Conservation (phyloP, 2,797 vertebrate genomes). For the Setipinna tenuifilis region DNA sequence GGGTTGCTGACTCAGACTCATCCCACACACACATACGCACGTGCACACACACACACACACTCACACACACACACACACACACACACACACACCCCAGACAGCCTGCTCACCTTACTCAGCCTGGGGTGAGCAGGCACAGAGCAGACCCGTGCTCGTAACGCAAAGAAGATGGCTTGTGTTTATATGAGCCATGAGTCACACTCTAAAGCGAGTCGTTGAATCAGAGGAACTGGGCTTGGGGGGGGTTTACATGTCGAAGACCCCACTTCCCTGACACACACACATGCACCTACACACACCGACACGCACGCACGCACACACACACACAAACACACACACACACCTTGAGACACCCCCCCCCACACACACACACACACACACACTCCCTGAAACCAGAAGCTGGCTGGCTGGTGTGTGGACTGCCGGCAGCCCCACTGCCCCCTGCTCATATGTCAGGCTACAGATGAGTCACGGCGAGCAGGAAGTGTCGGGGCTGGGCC, state of each 20-base stretch:
- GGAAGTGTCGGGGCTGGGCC: background rate
- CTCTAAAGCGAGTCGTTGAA: slow-evolving; percentile 1
- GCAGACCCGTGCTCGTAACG: background rate
- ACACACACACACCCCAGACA: background rate
- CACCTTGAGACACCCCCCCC: no score
- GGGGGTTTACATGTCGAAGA: background rate
- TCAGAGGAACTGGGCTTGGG: slow-evolving; percentile 3
- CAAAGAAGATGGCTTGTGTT: background rate
- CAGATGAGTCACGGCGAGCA: slow-evolving; percentile 3
- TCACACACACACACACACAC: no score
- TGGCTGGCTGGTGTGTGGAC: background rate
- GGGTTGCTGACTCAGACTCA: background rate
- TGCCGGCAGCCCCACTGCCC: background rate
- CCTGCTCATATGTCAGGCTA: background rate
- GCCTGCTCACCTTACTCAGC: background rate
- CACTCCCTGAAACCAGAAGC: slow-evolving; percentile 11
- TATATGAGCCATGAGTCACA: background rate
- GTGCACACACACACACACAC: no score
- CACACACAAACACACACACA: slow-evolving; percentile 8
- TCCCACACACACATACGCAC: background rate
- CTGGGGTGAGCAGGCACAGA: background rate
- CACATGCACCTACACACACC: background rate
- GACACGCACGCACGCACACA: background rate
- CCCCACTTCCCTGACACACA: background rate
- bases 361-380: slow-evolving; percentile 18